A percentile compares a stretch with the other conserved stretches of the same genome.
phyloP scores from a whole-genome alignment of 1,140 invertebrate species.

The Brachionus calyciflorus region DNA sequence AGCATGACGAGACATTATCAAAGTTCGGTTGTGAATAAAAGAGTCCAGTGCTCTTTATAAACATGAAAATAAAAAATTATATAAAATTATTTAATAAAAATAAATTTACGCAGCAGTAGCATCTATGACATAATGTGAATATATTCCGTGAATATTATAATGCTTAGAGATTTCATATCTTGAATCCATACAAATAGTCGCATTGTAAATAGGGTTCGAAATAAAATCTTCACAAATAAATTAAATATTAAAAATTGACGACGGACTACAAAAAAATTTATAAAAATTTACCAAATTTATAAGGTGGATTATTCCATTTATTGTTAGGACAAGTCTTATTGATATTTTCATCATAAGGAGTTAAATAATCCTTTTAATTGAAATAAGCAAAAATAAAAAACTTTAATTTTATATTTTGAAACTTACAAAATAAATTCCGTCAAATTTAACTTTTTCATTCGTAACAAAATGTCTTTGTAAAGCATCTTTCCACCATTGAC shows the following conservation, averaged over 20 bases:
- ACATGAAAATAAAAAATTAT: background rate
- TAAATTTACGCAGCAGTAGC: conserved; percentile 25
- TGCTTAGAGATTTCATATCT: conserved; percentile 31
- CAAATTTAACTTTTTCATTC: conserved; percentile 6
- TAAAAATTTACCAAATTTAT: conserved; percentile 32
- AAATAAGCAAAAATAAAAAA: too few species aligned
- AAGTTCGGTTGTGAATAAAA: background rate
- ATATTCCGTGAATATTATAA: conserved; percentile 39
- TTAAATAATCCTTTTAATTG: conserved; percentile 34
- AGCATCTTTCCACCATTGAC: conserved; percentile 73
- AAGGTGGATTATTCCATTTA: conserved; percentile 44
- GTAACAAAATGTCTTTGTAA: conserved; percentile 63
- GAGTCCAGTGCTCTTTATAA: conserved; percentile 15
- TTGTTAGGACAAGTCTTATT: conserved; percentile 44
- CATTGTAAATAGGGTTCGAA: conserved; percentile 20
- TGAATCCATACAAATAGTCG: conserved; percentile 39
- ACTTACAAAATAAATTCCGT: conserved; percentile 34
- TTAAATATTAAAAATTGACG: background rate
- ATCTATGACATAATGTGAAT: conserved; percentile 29
- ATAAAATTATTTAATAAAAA: background rate
- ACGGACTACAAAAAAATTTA: too few species aligned
- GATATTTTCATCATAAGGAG: conserved; percentile 20
- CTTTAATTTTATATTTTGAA: background rate
- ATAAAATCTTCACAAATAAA: conserved; percentile 3
- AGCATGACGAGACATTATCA: conserved; percentile 43